Percentiles rank a stretch among this genome's conserved stretches.
Evolutionary conservation across 2,113 vertebrate species (phyloP).

Genomic region (Opisthocomus hoazin): DNA sequence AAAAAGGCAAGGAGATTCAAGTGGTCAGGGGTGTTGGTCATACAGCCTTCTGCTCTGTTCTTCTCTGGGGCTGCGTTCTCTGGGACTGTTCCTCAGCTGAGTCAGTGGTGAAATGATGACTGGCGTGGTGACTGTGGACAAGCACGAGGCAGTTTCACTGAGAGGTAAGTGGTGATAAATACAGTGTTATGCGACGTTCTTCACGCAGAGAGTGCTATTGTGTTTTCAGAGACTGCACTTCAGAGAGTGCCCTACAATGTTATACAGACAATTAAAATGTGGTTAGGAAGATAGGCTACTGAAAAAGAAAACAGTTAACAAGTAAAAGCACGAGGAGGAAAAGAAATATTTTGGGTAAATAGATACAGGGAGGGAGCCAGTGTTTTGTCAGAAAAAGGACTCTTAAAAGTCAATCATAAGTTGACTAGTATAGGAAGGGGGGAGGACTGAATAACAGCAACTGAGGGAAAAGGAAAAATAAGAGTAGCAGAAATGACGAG

Average conservation of each 20-base stretch:
- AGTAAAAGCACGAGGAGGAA: not conserved
- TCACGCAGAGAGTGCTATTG: not conserved
- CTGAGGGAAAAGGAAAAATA: not conserved
- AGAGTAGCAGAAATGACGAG: not conserved
- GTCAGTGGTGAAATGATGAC: not conserved
- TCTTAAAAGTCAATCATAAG: not conserved
- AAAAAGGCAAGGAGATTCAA: not conserved
- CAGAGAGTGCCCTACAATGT: not conserved
- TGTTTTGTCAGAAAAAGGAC: not conserved
- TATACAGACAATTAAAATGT: not conserved
- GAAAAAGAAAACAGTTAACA: not conserved
- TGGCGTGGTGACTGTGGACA: not conserved
- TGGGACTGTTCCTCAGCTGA: not conserved
- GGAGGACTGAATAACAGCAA: not conserved
- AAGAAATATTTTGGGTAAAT: not conserved
- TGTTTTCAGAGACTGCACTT: not conserved
- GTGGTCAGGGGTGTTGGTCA: not conserved
- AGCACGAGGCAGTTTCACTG: not conserved
- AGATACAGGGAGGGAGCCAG: not conserved
- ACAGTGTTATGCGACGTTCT: not conserved
- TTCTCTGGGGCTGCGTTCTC: not conserved
- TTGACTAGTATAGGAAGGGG: not conserved
- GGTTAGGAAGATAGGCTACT: not conserved
- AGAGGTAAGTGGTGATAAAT: not conserved
- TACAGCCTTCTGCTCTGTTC: not conserved